Evolutionary conservation across 2,888 invertebrate species (phyloP).

Genomic region (Lepidocyrtinus sp.): DNA sequence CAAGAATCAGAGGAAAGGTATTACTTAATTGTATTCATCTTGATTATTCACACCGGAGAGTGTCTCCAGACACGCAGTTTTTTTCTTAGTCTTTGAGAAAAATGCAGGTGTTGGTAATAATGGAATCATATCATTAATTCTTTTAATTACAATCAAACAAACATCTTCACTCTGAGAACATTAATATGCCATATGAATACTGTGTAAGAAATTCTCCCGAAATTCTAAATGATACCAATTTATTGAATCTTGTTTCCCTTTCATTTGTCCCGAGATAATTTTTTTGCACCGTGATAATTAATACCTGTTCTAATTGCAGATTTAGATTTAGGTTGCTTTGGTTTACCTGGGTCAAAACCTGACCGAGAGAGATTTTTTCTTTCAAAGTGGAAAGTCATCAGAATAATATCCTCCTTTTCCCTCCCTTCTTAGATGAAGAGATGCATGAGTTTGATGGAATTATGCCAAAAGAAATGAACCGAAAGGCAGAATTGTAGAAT

Average conservation of each 20-base stretch:
- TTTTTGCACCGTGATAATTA: slow-evolving; percentile 51
- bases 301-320: slow-evolving; percentile 55
- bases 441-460: slow-evolving; percentile 29
- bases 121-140: slow-evolving; percentile 31
- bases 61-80: slow-evolving; percentile 55
- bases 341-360: background rate
- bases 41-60: slow-evolving; percentile 20
- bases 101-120: too few species aligned
- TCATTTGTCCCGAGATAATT: slow-evolving; percentile 48
- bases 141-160: background rate
- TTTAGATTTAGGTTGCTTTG: background rate
- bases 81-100: slow-evolving; percentile 20
- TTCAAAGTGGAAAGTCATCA: background rate
- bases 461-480: slow-evolving; percentile 25
- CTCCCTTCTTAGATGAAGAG: background rate
- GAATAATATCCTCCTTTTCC: background rate
- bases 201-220: background rate
- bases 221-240: too few species aligned
- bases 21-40: background rate
- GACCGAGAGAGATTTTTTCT: background rate
- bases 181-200: background rate
- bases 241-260: background rate
- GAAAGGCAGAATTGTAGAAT: background rate
- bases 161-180: too few species aligned
- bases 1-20: slow-evolving; percentile 9